These are phyloP conservation scores for Podarcis siculus DNA, from an alignment of 2,797 vertebrate species.

Conservation along the genomic window DNA sequence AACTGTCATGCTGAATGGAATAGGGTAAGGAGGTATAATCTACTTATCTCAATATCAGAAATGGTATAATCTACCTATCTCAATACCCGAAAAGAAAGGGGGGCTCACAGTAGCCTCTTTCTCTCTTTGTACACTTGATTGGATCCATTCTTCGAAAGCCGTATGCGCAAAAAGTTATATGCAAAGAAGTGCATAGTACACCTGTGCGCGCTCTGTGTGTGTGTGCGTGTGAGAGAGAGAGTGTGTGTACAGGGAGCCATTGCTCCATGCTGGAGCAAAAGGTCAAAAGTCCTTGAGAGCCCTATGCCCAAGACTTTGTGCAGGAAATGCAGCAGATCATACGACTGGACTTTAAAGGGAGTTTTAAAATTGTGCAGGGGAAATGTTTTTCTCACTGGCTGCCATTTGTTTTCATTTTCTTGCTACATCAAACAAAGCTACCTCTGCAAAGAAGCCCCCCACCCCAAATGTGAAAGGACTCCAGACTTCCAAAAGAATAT, in stretches of 20 bases:
- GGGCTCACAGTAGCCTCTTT: too few relatives aligned
- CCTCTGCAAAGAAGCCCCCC: background rate
- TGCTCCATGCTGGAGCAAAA: background rate
- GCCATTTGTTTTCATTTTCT: background rate
- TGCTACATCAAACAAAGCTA: background rate
- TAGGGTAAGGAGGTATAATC: too few relatives aligned
- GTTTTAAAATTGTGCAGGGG: background rate
- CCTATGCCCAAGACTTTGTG: background rate
- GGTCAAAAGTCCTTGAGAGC: background rate
- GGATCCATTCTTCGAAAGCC: background rate
- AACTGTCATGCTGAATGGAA: too few relatives aligned
- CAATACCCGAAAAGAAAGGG: fast-evolving
- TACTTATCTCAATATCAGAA: too few relatives aligned
- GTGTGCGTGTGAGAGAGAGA: too few relatives aligned
- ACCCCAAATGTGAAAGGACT: background rate
- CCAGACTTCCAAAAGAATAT: background rate
- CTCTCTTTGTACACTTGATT: background rate
- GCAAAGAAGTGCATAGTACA: background rate
- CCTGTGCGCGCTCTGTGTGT: too few relatives aligned
- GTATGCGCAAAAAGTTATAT: background rate
- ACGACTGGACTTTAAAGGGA: background rate
- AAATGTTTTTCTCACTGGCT: background rate
- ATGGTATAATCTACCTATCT: background rate
- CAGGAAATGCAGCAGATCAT: background rate
- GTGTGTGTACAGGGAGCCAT: background rate